These are phyloP conservation scores for Sebastes itinus DNA, from an alignment of 2,797 vertebrate genomes.

Conservation along the genomic window DNA sequence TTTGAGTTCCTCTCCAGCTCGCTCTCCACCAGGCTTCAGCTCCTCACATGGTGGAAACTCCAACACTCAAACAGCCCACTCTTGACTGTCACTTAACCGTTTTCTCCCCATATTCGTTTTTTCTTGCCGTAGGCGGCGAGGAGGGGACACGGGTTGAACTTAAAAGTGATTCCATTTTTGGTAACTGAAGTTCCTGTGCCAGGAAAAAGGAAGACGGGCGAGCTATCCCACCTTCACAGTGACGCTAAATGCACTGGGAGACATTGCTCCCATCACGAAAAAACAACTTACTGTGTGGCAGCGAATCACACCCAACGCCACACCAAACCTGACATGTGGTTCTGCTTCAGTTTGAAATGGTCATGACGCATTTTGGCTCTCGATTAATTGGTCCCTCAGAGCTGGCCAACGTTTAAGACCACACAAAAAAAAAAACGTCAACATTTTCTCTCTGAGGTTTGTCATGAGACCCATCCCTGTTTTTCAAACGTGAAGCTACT, in stretches of 20 bases:
- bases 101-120: neutral
- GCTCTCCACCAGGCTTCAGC: slow-evolving; percentile 56
- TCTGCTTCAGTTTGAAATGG: slow-evolving; percentile 33
- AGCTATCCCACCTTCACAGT: slow-evolving; percentile 30
- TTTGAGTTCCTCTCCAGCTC: slow-evolving; percentile 63
- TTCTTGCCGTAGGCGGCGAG: neutral
- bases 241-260: slow-evolving; percentile 1
- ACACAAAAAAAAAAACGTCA: neutral
- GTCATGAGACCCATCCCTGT: neutral
- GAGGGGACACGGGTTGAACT: slow-evolving; percentile 8
- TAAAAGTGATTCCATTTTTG: slow-evolving; percentile 21
- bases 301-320: slow-evolving; percentile 26
- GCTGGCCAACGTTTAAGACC: neutral
- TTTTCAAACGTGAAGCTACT: neutral
- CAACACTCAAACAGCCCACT: slow-evolving; percentile 36
- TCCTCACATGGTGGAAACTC: slow-evolving; percentile 65
- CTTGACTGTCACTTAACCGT: slow-evolving; percentile 18
- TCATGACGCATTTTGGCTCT: slow-evolving; percentile 37
- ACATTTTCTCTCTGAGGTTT: slow-evolving; percentile 20
- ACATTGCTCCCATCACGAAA: slow-evolving; percentile 8
- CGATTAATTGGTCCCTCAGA: slow-evolving; percentile 28
- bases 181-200: slow-evolving; percentile 15
- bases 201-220: slow-evolving; percentile 20
- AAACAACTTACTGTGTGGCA: neutral
- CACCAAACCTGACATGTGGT: slow-evolving; percentile 31